Evolutionary conservation across 2,888 invertebrate species (phyloP), one percentile per base, ranked within the genome.

Genomic region (Volucella zonaria): DNA sequence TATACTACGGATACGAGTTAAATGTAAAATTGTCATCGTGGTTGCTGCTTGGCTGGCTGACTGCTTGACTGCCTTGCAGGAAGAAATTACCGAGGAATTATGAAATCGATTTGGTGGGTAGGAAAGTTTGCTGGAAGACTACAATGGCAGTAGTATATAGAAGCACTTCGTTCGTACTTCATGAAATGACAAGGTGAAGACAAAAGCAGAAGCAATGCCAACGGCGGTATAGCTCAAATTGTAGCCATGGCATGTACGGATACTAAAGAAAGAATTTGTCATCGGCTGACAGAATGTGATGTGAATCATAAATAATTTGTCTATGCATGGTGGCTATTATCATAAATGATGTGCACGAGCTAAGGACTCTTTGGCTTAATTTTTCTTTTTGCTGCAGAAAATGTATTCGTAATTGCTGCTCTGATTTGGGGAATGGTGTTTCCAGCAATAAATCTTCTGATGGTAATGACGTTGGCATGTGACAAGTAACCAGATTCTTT

Each of bases 81-180:
- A 81, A 85, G 81, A 76, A 85, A 85, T 85, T 85, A 85, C 75
- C 18, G 54, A 73, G 58, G 80, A 85, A 85, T 85, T 85, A 85
- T 77, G 70, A 80, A 85, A 85, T 85, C 85, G 85, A 85, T 81
- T 73, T 77, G 67, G 45, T 58, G 66, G 66, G 71, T 70, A 51
- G 31, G 31, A 14, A 82, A 49, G 68, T 67, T 64, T 83, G 59
- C 52, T 45, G 59, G 74, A 58, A 75, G 18, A 71, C 12, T 31
- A 31, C 6, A 31, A 79, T 10, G 18, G 38, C 10, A 68, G 51
- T 12, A 15, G 58, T 14, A 40, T 40, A 2, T 31, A 31, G 31
- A 31, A 31, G 4, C 31, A 31, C 31, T 31, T 31, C 64, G 78
- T 73, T 74, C 61, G 62, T 82, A 59, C 61, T 78, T 73, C 42